Conservation (phyloP, 2,888 invertebrate species). For the Prionchulus punctatus region DNA sequence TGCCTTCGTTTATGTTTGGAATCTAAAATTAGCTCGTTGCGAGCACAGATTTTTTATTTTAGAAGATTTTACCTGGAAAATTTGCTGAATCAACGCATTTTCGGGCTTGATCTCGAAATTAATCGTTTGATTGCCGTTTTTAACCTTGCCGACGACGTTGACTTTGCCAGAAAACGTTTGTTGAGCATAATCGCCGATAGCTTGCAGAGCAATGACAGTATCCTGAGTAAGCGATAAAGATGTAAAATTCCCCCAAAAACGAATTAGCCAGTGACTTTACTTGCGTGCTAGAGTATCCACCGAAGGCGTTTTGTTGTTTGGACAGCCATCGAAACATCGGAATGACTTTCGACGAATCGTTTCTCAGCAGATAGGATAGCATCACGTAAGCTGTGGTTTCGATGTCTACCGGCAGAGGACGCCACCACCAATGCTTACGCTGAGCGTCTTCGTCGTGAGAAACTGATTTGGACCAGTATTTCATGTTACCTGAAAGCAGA, state of each 20-base stretch:
- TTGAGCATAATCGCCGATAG: conserved; percentile 49
- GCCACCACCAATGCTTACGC: conserved; percentile 29
- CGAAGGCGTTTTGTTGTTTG: conserved; percentile 50
- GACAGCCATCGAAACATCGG: conserved; percentile 57
- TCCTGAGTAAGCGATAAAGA: conserved; percentile 39
- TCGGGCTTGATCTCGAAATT: conserved; percentile 18
- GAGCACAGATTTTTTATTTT: too few species aligned
- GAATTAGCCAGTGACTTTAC: too few species aligned
- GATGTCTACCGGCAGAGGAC: conserved; percentile 56
- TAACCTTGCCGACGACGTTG: conserved; percentile 43
- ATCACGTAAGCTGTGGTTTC: conserved; percentile 77
- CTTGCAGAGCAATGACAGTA: conserved; percentile 56
- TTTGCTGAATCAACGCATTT: conserved; percentile 54
- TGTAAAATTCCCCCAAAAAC: too few species aligned
- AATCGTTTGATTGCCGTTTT: conserved; percentile 36
- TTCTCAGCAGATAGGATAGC: conserved; percentile 46
- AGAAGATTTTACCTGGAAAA: conserved; percentile 50
- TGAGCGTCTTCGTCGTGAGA: conserved; percentile 19
- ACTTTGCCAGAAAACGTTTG: conserved; percentile 41
- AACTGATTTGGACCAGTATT: conserved; percentile 60
- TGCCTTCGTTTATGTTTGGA: conserved; percentile 24
- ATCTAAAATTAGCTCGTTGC: too few species aligned
- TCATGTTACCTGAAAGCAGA: conserved; percentile 41
- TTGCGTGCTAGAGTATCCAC: conserved; percentile 55
- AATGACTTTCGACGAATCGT: conserved; percentile 33